Evolutionary conservation across 1,140 invertebrate genomes (phyloP).

Genomic region (Augochlora pura): DNA sequence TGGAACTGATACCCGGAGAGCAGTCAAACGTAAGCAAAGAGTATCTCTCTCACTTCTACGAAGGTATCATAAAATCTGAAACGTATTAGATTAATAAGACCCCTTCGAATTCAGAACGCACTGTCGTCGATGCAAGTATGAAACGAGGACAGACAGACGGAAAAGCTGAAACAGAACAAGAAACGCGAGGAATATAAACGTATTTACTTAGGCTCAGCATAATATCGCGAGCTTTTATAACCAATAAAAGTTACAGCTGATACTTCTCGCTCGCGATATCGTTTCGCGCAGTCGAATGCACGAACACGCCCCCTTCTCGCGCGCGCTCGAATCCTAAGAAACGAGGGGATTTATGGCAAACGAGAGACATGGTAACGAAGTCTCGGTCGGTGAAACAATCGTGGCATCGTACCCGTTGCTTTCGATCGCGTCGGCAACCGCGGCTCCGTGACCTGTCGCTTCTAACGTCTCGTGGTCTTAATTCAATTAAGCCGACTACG

Average conservation of each 20-base stretch:
- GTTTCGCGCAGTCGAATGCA: conserved; percentile 54
- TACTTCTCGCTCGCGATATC: conserved; percentile 61
- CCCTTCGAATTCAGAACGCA: conserved; percentile 6
- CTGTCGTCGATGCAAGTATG: neutral
- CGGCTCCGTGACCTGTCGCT: conserved; percentile 31
- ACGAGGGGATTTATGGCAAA: conserved; percentile 63
- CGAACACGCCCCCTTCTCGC: conserved; percentile 43
- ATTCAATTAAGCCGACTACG: conserved; percentile 63
- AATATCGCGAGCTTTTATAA: conserved; percentile 76
- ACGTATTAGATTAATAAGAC: conserved; percentile 74
- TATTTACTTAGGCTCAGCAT: conserved; percentile 72
- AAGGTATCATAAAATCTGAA: conserved; percentile 72
- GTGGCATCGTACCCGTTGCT: conserved; percentile 52
- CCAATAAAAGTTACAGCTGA: conserved; percentile 77
- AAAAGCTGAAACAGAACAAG: neutral
- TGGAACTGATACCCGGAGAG: conserved; percentile 50
- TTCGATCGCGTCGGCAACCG: conserved; percentile 13
- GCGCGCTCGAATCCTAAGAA: conserved; percentile 11
- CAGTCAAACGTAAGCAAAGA: conserved; percentile 43
- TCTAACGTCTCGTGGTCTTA: conserved; percentile 32
- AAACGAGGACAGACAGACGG: neutral
- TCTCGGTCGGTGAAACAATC: conserved; percentile 54
- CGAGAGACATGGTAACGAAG: conserved; percentile 59
- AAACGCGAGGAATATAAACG: conserved; percentile 46
- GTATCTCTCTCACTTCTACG: neutral